Evolutionary conservation across 2,888 invertebrate genomes (phyloP).

Genomic region (Physocephala rufipes): DNA sequence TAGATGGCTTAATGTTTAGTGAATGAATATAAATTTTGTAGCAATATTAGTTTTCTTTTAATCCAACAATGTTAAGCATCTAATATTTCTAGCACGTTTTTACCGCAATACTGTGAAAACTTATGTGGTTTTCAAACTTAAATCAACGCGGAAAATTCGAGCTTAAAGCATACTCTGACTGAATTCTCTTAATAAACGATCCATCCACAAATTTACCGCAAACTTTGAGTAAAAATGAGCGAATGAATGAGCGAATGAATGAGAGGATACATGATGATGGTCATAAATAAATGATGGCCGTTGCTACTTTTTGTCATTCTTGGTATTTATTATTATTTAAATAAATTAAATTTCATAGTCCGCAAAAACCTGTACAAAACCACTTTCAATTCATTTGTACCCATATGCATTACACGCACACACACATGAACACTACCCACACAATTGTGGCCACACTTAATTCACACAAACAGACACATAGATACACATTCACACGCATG

Average conservation of each 20-base stretch:
- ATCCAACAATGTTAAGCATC: too few relatives aligned
- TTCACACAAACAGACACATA: too few relatives aligned
- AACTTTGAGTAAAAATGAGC: constrained; percentile 23
- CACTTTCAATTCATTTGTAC: not conserved
- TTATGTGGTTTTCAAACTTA: too few relatives aligned
- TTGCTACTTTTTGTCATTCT: not conserved
- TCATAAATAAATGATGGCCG: not conserved
- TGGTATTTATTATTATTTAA: constrained; percentile 26
- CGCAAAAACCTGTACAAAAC: constrained; percentile 3
- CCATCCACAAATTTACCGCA: constrained; percentile 28
- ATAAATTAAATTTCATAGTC: constrained; percentile 26
- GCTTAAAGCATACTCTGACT: too few relatives aligned
- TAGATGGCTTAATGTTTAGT: too few relatives aligned
- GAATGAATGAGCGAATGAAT: not conserved
- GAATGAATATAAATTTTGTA: too few relatives aligned
- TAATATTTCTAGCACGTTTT: too few relatives aligned
- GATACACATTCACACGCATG: not conserved
- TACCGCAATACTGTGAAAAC: too few relatives aligned
- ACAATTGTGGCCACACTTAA: too few relatives aligned
- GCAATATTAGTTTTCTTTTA: too few relatives aligned
- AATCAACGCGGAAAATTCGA: too few relatives aligned
- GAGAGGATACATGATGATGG: too few relatives aligned
- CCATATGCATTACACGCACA: not conserved
- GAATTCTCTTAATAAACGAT: constrained; percentile 31
- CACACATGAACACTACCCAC: not conserved